Base-by-base conservation (phyloP, 2,888 invertebrate genomes). In the Nebria salina region DNA sequence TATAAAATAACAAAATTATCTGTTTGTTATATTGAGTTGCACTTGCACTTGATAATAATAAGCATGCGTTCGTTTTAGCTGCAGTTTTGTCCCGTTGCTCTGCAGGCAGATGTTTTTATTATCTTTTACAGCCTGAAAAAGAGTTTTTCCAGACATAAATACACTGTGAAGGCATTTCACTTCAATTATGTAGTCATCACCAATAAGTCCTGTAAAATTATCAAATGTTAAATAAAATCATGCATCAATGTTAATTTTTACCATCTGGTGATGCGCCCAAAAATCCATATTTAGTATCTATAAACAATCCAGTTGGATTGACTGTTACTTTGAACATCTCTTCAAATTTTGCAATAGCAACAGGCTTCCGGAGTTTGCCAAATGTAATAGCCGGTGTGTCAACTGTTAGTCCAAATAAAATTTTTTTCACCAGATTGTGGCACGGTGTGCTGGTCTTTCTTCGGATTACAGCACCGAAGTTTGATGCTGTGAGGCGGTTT, bases 201-300 rank as follows among this genome's bases (percentile, higher is more conserved):
- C 68, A 68, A 76, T 76, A 42, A 76, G 41, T 41, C 76, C 76
- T 76, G 20, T 68, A 5, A 20, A n/a, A 68, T 26, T 15, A 9
- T 15, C 20, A 68, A n/a, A 20, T 25, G 20, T 20, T 25, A n/a
- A 15, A 68, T 20, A 25, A 68, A 9, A 68, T 20, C 20, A 1
- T 11, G 20, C 26, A 15, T 68, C 7, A 68, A 2, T 9, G 15
- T 9, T 25, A 68, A 9, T n/a, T 2, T 20, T 70, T 82, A 79
- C 78, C 82, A 68, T 78, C 78, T 9, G 75, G 82, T 42, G 82
- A 82, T 41, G 78, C 82, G 15, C 68, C 78, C n/a, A 82, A 42
- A 65, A 78, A 82, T 11, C 78, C 41, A 78, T 74, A 20, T 9
- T 70, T 26, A 4, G 75, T 66, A 78, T 82, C 82, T 0, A 82